These are phyloP conservation scores for Patella caerulea DNA, from an alignment of 2,888 invertebrate genomes.

Conservation along the genomic window DNA sequence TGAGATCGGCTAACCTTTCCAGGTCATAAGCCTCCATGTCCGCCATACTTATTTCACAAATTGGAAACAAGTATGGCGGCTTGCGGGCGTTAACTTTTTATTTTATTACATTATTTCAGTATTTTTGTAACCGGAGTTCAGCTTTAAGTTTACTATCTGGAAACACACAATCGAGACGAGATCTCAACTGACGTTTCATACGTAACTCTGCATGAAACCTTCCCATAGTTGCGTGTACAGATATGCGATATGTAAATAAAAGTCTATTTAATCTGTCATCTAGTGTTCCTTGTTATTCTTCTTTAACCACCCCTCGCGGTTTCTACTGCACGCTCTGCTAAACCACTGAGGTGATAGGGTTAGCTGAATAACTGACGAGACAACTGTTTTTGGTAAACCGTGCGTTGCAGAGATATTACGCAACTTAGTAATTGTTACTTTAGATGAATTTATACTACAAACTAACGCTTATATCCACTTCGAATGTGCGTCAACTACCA, in stretches of 20 bases:
- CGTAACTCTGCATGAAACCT: background rate
- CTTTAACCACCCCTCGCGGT: background rate
- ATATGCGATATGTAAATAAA: background rate
- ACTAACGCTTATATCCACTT: too few relatives aligned
- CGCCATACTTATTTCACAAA: too few relatives aligned
- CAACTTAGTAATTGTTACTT: background rate
- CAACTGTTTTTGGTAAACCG: background rate
- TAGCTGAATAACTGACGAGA: background rate
- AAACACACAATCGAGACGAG: background rate
- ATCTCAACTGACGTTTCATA: background rate
- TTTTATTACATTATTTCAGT: too few relatives aligned
- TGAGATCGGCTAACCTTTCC: too few relatives aligned
- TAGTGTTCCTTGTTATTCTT: background rate
- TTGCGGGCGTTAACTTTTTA: too few relatives aligned
- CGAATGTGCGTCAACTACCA: too few relatives aligned
- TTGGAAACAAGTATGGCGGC: too few relatives aligned
- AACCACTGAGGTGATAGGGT: background rate
- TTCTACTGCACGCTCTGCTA: background rate
- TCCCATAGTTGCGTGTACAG: background rate
- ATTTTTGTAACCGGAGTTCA: too few relatives aligned
- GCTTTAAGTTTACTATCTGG: background rate
- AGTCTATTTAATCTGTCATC: background rate
- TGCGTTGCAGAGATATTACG: background rate
- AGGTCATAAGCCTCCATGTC: too few relatives aligned
- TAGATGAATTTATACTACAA: too few relatives aligned